Evolutionary conservation across 2,113 vertebrate species (phyloP), one percentile per base, ranked within the genome.

Genomic region (Notarius lentiginosus): DNA sequence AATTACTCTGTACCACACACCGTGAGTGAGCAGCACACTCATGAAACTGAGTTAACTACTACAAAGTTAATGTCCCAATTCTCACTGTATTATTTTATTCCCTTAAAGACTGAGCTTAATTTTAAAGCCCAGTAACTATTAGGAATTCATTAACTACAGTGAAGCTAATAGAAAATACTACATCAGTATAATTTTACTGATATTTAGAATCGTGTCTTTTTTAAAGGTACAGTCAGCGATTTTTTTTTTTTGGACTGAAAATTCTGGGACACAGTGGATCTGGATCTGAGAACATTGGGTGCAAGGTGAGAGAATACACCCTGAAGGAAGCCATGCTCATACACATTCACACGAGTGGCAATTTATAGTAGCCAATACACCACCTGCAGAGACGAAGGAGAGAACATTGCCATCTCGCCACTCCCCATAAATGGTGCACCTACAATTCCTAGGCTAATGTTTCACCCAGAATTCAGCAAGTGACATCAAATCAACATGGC

Each of bases 51-150:
- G 56, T 61, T 61, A 79, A 85, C 84, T 53, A 65, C 58, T 12
- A 77, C 58, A 53, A 72, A 83, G 22, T 56, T 72, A 72, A 84
- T 47, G 68, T 84, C 34, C 34, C 58, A 79, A 8, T 60, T 63
- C 58, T 53, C 41, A 83, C 65, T 34, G 49, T 34, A 70, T 17
- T 27, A 27, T 70, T 66, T 83, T 27, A 68, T 55, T 51, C 47
- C 30, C 10, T 22, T 22, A 22, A 80, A 11, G 27, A 2, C 53
- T 10, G n/a, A 53, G 24, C 75, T 27, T 55, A 41, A 41, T 41
- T 41, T 41, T 41, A 41, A 41, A 41, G 41, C 41, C 41, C 41
- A 41, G 30, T 22, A 61, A 80, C 56, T 12, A 60, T 41, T 22
- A 61, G 10, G 7, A 41, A 22, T 47, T 61, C 24, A 14, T 56